Evolutionary conservation across 2,888 invertebrate genomes (phyloP).

Genomic region (Adelphocoris suturalis): DNA sequence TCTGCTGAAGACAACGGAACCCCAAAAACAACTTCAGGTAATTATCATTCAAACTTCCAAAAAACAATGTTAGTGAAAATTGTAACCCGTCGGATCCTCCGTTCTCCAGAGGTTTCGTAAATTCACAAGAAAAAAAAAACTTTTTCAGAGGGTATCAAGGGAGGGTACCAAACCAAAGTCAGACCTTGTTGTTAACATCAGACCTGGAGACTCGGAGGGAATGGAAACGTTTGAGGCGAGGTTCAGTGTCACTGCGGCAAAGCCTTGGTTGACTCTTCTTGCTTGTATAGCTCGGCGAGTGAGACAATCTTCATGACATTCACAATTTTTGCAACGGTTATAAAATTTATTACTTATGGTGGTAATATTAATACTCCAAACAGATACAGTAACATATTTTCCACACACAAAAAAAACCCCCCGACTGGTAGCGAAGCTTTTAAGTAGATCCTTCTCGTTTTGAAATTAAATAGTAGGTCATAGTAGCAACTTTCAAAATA

Average conservation of each 20-base stretch:
- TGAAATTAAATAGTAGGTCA: too few relatives aligned
- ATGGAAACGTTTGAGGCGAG: constrained; percentile 56
- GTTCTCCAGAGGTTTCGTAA: constrained; percentile 45
- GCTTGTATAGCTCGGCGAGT: constrained; percentile 44
- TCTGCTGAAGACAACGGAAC: neutral
- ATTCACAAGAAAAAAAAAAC: neutral
- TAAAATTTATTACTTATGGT: too few relatives aligned
- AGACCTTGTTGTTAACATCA: constrained; percentile 65
- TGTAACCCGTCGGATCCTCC: constrained; percentile 22
- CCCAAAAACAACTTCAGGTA: neutral
- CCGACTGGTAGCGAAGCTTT: too few relatives aligned
- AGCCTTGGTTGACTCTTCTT: constrained; percentile 15
- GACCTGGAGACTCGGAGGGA: constrained; percentile 67
- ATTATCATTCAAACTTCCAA: neutral
- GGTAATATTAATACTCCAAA: too few relatives aligned
- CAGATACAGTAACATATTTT: too few relatives aligned
- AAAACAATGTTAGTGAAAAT: neutral
- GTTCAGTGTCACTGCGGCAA: constrained; percentile 51
- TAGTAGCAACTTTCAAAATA: too few relatives aligned
- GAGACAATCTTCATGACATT: constrained; percentile 55
- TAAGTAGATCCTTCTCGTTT: too few relatives aligned
- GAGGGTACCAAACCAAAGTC: constrained; percentile 58
- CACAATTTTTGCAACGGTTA: too few relatives aligned
- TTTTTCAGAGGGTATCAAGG: constrained; percentile 16
- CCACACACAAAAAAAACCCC: too few relatives aligned